phyloP scores from a whole-genome alignment of 2,113 vertebrate genomes.

The Vidua chalybeata region DNA sequence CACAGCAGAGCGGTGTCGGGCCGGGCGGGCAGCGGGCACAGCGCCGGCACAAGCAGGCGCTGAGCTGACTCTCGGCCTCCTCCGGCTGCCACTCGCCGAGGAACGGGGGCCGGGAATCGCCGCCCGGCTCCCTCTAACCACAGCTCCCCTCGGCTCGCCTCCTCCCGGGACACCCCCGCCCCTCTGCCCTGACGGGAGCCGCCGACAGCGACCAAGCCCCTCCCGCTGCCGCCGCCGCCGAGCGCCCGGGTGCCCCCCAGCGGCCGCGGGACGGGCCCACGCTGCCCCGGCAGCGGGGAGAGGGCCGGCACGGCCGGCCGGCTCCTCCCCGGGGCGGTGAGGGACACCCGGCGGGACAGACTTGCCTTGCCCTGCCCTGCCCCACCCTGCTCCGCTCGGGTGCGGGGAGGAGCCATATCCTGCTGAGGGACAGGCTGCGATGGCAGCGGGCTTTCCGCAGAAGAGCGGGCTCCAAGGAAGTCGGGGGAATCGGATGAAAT shows the following conservation, averaged over 20 bases:
- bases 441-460: not conserved
- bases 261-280: too few relatives aligned
- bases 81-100: not conserved
- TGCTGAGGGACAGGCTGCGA: not conserved
- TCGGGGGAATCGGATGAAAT: not conserved
- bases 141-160: not conserved
- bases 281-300: too few relatives aligned
- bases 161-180: not conserved
- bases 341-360: not conserved
- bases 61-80: not conserved
- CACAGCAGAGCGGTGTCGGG: not conserved
- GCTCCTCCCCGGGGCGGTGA: not conserved
- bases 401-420: too few relatives aligned
- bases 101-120: fast-evolving
- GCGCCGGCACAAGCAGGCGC: not conserved
- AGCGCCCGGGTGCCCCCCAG: not conserved
- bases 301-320: too few relatives aligned
- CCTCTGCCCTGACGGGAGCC: not conserved
- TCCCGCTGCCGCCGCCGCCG: not conserved
- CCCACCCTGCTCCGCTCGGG: too few relatives aligned
- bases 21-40: not conserved
- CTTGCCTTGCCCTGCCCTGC: not conserved
- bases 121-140: fast-evolving
- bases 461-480: not conserved
- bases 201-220: too few relatives aligned